Base-by-base conservation (phyloP, 2,797 vertebrate species). In the Brachyalestes nurse region DNA sequence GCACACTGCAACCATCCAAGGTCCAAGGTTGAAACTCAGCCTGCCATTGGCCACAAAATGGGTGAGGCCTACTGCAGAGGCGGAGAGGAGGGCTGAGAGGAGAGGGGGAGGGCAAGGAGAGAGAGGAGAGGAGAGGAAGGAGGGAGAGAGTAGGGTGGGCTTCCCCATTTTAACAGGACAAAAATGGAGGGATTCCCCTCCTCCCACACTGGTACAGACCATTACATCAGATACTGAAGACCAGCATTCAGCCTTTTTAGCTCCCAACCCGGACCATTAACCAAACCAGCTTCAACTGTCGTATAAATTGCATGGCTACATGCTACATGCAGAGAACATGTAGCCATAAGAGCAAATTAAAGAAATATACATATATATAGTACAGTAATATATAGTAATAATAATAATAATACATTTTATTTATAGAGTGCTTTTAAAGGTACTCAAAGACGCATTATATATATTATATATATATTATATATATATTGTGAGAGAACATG, bases 61-160 rank as follows among this genome's bases (percentile, higher is more conserved):
- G 85, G 85, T 80, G 85, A 74, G 86, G 77, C 55, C 78, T 84
- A 42, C 84, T 85, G 85, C 84, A 88, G 85, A 82, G 84, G 79
- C 42, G 34, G 80, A 79, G 73, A 74, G 60, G 61, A 57, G 28
- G 40, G 51, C 61, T 62, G 60, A 49, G 62, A 34, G 49, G 62
- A 47, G 75, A 21, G 38, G 38, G 13, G 8, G 19, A 25, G 72
- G 25, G n/a, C 42, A 55, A 58, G 45, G 66, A 57, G 38, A 38
- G 14, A 21, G 72, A 34, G 16, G 45, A 42, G 51, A 47, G 60
- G 40, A 70, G 67, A 42, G 17, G 62, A 53, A 34, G n/a, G 42
- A 42, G 16, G 10, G n/a, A 23, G 73, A 45, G 60, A 57, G 62
- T 53, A 75, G 75, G 42, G 72, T 70, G 74, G 82, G 74, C 72